A percentile compares a stretch with the other conserved stretches of the same genome.
Conservation (phyloP, 2,888 invertebrate genomes). For the Drosophila ustulata region DNA sequence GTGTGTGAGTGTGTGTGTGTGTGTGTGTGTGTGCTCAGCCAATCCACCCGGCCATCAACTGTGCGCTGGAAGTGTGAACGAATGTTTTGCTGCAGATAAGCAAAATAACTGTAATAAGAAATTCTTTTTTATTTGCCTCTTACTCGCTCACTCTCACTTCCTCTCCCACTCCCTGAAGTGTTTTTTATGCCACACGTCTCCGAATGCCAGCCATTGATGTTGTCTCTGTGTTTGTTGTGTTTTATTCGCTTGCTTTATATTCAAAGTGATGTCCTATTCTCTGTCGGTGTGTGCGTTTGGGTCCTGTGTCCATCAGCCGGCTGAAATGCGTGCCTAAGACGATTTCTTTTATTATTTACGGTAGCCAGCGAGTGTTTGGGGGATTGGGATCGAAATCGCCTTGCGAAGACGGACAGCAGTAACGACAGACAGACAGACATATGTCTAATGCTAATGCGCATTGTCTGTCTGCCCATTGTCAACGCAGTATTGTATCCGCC, state of each 20-base stretch:
- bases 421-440: conserved; percentile 48
- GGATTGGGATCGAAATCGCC: conserved; percentile 63
- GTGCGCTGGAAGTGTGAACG: conserved; percentile 70
- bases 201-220: conserved; percentile 46
- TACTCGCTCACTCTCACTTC: neutral
- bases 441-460: conserved; percentile 73
- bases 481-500: conserved; percentile 26
- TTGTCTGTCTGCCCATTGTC: conserved; percentile 68
- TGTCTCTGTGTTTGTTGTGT: conserved; percentile 45
- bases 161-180: conserved; percentile 44
- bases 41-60: conserved; percentile 37
- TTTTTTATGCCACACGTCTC: conserved; percentile 77
- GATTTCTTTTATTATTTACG: conserved; percentile 82
- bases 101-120: conserved; percentile 80
- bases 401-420: conserved; percentile 8
- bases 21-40: conserved; percentile 27
- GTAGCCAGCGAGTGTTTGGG: conserved; percentile 24
- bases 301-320: conserved; percentile 70
- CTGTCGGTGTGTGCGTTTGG: conserved; percentile 25
- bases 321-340: conserved; percentile 80
- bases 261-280: conserved; percentile 79
- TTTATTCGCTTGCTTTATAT: conserved; percentile 81
- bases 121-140: conserved; percentile 76
- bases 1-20: conserved; percentile 18
- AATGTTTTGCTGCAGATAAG: conserved; percentile 81